phyloP scores from a whole-genome alignment of 1,140 invertebrate species.

The Bicyclus anynana region DNA sequence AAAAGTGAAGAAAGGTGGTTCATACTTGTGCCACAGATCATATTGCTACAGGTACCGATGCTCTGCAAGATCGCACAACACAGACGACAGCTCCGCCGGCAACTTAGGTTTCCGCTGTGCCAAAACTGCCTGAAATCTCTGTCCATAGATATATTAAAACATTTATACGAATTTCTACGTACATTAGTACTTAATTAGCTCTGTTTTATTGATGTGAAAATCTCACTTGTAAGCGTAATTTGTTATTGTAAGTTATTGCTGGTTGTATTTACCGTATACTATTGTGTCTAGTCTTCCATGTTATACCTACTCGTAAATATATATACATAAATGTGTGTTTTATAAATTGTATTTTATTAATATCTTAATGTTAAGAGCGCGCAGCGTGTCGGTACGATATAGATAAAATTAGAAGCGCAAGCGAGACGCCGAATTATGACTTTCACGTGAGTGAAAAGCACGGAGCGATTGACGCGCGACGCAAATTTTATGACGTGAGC shows the following conservation, averaged over 20 bases:
- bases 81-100: conserved; percentile 93
- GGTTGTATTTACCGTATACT: background rate
- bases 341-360: background rate
- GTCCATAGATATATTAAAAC: conserved; percentile 7
- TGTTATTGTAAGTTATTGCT: background rate
- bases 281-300: conserved; percentile 13
- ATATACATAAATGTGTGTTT: conserved; percentile 3
- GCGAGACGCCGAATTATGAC: no score
- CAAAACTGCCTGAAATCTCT: conserved; percentile 36
- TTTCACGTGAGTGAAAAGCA: no score
- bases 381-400: no score
- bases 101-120: conserved; percentile 97
- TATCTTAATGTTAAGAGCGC: no score
- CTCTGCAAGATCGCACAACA: conserved; percentile 95
- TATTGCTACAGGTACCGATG: conserved; percentile 97
- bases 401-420: no score
- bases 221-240: background rate
- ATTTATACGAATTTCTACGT: conserved; percentile 22
- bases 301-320: conserved; percentile 9
- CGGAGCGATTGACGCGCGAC: no score
- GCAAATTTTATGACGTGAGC: no score
- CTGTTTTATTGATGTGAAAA: background rate
- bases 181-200: conserved; percentile 32
- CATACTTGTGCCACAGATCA: conserved; percentile 93
- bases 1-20: conserved; percentile 97